Evolutionary conservation across 2,113 vertebrate genomes (phyloP).

Genomic region (Hemicordylus capensis): DNA sequence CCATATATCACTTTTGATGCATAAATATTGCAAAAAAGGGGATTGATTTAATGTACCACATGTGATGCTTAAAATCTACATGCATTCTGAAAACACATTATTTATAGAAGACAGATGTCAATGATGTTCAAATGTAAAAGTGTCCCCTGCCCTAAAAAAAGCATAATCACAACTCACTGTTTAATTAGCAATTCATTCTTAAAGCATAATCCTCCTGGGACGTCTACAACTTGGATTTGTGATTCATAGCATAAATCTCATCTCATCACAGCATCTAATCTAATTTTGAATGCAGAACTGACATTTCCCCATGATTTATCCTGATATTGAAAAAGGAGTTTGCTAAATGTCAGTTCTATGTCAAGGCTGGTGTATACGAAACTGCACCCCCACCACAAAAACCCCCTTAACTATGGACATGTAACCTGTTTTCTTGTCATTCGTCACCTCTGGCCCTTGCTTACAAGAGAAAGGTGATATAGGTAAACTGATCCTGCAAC

Average conservation of each 20-base stretch:
- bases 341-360: background rate
- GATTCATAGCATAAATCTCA: conserved; percentile 4
- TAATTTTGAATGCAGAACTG: conserved; percentile 17
- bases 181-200: conserved; percentile 20
- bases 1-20: background rate
- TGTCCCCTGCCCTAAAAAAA: background rate
- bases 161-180: conserved; percentile 9
- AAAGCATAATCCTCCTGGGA: background rate
- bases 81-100: background rate
- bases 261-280: background rate
- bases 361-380: background rate
- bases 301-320: background rate
- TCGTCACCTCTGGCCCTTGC: background rate
- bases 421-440: background rate
- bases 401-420: background rate
- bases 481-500: background rate
- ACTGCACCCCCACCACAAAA: background rate
- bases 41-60: background rate
- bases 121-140: background rate
- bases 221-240: background rate
- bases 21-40: background rate
- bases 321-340: background rate
- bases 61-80: background rate
- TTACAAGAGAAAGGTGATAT: background rate
- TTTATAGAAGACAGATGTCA: background rate